A percentile compares a stretch with the other conserved stretches of the same genome.
Evolutionary conservation across 2,113 vertebrate species (phyloP).

Genomic region (Callipepla squamata): DNA sequence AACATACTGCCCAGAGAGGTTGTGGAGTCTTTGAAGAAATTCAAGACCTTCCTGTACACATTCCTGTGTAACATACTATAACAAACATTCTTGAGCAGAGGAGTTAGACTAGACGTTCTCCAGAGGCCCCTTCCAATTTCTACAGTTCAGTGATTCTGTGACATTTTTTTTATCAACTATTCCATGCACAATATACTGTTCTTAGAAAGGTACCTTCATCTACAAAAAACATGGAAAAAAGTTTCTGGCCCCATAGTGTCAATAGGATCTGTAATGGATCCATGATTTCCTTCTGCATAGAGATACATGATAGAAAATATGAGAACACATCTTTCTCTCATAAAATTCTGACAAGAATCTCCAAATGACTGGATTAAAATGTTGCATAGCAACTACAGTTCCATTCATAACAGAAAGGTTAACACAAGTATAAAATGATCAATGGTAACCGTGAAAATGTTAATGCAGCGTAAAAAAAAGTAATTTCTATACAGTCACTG

Average conservation of each 20-base stretch:
- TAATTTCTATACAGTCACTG: not conserved
- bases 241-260: not conserved
- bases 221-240: not conserved
- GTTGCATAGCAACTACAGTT: not conserved
- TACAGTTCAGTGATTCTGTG: too few species aligned
- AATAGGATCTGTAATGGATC: not conserved
- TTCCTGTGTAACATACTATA: too few species aligned
- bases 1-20: not conserved
- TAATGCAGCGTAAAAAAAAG: not conserved
- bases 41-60: not conserved
- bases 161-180: not conserved
- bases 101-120: too few species aligned
- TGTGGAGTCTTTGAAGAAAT: not conserved
- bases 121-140: too few species aligned
- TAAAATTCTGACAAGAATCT: not conserved
- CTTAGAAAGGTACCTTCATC: not conserved
- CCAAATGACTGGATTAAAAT: not conserved
- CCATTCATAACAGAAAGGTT: not conserved
- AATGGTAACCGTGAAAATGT: not conserved
- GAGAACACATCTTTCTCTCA: not conserved
- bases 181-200: not conserved
- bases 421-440: not conserved
- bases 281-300: not conserved
- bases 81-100: too few species aligned
- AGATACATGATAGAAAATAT: not conserved